phyloP scores from a whole-genome alignment of 1,140 invertebrate genomes.

The Ladona fulva region DNA sequence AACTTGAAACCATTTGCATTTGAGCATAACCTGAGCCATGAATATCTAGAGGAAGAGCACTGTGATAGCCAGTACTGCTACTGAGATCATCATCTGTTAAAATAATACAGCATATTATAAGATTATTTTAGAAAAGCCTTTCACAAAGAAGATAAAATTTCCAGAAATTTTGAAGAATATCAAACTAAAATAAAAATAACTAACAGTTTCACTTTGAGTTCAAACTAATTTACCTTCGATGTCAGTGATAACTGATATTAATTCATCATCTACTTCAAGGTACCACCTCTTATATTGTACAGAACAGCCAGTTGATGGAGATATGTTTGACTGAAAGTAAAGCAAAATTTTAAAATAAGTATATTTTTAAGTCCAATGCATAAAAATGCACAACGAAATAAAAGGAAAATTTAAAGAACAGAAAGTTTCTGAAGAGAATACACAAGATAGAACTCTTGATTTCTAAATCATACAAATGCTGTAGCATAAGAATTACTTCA shows the following conservation, averaged over 20 bases:
- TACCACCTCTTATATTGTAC: slow-evolving; percentile 45
- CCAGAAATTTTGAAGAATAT: too few species aligned
- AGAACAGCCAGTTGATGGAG: slow-evolving; percentile 35
- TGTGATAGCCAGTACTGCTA: slow-evolving; percentile 52
- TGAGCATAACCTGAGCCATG: slow-evolving; percentile 61
- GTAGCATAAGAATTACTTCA: too few species aligned
- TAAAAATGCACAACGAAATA: too few species aligned
- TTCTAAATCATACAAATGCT: too few species aligned
- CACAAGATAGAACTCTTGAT: too few species aligned
- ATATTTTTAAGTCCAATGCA: too few species aligned
- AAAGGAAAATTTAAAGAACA: too few species aligned
- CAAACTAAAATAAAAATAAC: too few species aligned
- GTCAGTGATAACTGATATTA: slow-evolving; percentile 51
- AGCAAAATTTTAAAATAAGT: neutral
- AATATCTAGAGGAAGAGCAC: slow-evolving; percentile 60
- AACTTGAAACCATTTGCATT: slow-evolving; percentile 59
- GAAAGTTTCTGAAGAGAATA: too few species aligned
- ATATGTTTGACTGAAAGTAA: neutral
- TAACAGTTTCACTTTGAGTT: neutral
- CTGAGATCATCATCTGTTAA: slow-evolving; percentile 52
- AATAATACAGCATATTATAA: slow-evolving; percentile 13
- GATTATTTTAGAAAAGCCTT: neutral
- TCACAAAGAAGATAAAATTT: too few species aligned
- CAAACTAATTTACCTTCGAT: slow-evolving; percentile 41
- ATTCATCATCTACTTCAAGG: slow-evolving; percentile 51